Percentiles rank a stretch among this genome's conserved stretches.
phyloP scores from a whole-genome alignment of 2,888 invertebrate genomes.

The Nebria salina region DNA sequence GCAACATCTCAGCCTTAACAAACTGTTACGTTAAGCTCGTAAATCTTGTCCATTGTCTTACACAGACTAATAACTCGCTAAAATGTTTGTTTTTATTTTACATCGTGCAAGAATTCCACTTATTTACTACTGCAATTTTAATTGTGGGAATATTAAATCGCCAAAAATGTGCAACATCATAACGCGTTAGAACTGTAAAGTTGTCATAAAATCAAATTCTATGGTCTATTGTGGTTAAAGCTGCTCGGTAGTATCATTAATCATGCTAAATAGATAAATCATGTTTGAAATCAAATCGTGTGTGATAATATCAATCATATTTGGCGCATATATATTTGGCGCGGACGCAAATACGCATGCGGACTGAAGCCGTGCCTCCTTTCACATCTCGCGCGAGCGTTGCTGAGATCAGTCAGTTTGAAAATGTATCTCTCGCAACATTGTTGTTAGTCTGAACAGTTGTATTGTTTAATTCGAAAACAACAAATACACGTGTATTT shows the following conservation, averaged over 20 bases:
- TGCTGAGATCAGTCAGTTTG: neutral
- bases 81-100: no score
- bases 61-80: no score
- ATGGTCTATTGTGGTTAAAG: neutral
- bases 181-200: no score
- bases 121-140: no score
- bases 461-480: neutral
- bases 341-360: neutral
- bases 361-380: neutral
- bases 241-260: neutral
- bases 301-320: neutral
- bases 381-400: conserved; percentile 1
- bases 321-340: conserved; percentile 2
- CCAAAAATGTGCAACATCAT: no score
- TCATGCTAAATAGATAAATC: neutral
- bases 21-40: no score
- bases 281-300: neutral
- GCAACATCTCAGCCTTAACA: no score
- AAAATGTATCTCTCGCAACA: neutral
- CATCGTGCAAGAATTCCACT: no score
- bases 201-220: neutral
- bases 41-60: no score
- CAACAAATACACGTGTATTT: neutral
- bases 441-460: neutral
- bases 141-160: no score